Evolutionary conservation across 2,888 invertebrate genomes (phyloP).

Genomic region (Caenorhabditis sp.): DNA sequence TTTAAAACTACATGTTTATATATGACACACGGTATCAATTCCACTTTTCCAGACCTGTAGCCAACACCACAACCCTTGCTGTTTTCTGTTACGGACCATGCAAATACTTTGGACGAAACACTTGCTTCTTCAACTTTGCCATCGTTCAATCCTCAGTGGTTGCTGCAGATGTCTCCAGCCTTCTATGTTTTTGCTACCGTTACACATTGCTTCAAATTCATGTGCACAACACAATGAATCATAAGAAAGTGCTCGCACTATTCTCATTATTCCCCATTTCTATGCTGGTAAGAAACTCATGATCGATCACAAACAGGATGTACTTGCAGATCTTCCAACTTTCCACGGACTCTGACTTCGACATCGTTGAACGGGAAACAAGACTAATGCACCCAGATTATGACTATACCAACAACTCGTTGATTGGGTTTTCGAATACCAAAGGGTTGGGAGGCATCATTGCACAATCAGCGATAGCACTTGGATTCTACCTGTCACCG

Average conservation of each 20-base stretch:
- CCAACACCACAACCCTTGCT: conserved; percentile 32
- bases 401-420: conserved; percentile 30
- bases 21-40: too few species aligned
- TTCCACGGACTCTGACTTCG: conserved; percentile 42
- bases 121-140: conserved; percentile 39
- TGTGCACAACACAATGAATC: conserved; percentile 2
- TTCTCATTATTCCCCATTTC: conserved; percentile 28
- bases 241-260: conserved; percentile 13
- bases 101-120: conserved; percentile 34
- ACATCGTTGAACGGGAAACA: conserved; percentile 45
- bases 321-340: conserved; percentile 46
- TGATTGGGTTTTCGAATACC: conserved; percentile 49
- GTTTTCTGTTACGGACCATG: conserved; percentile 58
- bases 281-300: conserved; percentile 37
- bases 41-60: conserved; percentile 39
- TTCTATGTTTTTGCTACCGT: conserved; percentile 42
- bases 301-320: background rate
- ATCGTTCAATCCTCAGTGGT: conserved; percentile 47
- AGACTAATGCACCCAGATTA: conserved; percentile 43
- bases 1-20: too few species aligned
- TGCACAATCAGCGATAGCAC: conserved; percentile 37
- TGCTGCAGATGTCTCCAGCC: conserved; percentile 49
- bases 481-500: conserved; percentile 45
- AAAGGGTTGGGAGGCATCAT: conserved; percentile 36
- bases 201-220: conserved; percentile 19